Percentiles rank a stretch among this genome's conserved stretches.
These are phyloP conservation scores for Nephila pilipes DNA, from an alignment of 1,140 invertebrate genomes.

Conservation along the genomic window DNA sequence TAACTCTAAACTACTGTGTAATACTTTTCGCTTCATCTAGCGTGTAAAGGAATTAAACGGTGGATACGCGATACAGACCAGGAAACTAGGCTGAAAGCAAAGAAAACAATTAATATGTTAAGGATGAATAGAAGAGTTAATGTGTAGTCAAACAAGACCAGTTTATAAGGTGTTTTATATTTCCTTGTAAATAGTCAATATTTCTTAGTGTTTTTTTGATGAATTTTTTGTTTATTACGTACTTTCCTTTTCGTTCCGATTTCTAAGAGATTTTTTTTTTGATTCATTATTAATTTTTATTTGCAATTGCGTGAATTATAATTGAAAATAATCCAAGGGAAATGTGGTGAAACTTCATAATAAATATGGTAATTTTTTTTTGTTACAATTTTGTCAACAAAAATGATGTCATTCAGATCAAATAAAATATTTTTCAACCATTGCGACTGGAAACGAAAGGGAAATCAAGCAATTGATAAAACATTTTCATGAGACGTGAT, in stretches of 20 bases:
- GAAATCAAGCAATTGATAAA: too few relatives aligned
- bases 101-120: not conserved
- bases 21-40: not conserved
- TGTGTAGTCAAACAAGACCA: not conserved
- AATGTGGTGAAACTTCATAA: too few relatives aligned
- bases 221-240: not conserved
- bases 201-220: not conserved
- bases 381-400: too few relatives aligned
- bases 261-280: not conserved
- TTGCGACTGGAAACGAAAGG: too few relatives aligned
- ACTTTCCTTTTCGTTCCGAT: not conserved
- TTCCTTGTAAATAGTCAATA: not conserved
- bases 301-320: too few relatives aligned
- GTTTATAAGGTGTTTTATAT: not conserved
- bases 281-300: not conserved
- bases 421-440: too few relatives aligned
- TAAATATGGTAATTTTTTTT: too few relatives aligned
- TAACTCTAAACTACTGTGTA: too few relatives aligned
- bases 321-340: too few relatives aligned
- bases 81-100: not conserved
- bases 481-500: too few relatives aligned
- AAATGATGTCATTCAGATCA: too few relatives aligned
- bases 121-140: conserved; percentile 16
- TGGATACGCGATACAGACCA: not conserved
- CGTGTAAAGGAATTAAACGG: conserved; percentile 12